phyloP scores from a whole-genome alignment of 2,888 invertebrate species.

The Cistogaster globosa region DNA sequence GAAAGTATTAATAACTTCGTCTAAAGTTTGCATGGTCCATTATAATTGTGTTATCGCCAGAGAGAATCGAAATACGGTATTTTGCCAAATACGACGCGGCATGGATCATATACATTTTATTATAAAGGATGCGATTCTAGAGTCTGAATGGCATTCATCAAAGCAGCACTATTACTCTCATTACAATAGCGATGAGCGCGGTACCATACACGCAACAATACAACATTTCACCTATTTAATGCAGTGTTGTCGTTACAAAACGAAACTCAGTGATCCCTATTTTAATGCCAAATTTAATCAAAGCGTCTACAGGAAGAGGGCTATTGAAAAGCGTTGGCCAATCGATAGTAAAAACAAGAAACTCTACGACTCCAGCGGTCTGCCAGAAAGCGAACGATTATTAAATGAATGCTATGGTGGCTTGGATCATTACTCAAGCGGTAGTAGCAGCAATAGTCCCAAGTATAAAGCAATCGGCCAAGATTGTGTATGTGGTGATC shows the following conservation, averaged over 20 bases:
- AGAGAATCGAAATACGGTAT: slow-evolving; percentile 98
- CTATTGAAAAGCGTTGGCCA: slow-evolving; percentile 69
- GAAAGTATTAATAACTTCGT: slow-evolving; percentile 97
- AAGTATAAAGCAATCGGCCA: slow-evolving; percentile 78
- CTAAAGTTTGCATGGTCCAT: slow-evolving; percentile 97
- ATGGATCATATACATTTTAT: slow-evolving; percentile 99
- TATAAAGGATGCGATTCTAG: slow-evolving; percentile 96
- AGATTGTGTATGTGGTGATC: slow-evolving; percentile 74
- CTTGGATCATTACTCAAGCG: slow-evolving; percentile 51
- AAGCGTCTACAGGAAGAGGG: slow-evolving; percentile 64
- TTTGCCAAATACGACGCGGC: slow-evolving; percentile 98
- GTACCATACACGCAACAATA: slow-evolving; percentile 90
- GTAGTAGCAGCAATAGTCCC: slow-evolving; percentile 50
- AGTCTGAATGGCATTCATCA: slow-evolving; percentile 84
- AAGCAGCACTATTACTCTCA: slow-evolving; percentile 73
- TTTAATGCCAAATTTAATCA: slow-evolving; percentile 63
- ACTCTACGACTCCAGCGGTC: slow-evolving; percentile 70
- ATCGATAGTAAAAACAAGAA: slow-evolving; percentile 76
- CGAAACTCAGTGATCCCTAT: slow-evolving; percentile 65
- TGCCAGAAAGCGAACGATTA: slow-evolving; percentile 63
- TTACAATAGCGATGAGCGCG: slow-evolving; percentile 84
- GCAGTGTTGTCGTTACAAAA: slow-evolving; percentile 83
- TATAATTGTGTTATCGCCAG: slow-evolving; percentile 96
- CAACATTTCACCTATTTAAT: slow-evolving; percentile 91
- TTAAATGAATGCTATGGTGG: slow-evolving; percentile 66